Conservation (phyloP, 1,140 invertebrate genomes). For the Hypothenemus hampei region DNA sequence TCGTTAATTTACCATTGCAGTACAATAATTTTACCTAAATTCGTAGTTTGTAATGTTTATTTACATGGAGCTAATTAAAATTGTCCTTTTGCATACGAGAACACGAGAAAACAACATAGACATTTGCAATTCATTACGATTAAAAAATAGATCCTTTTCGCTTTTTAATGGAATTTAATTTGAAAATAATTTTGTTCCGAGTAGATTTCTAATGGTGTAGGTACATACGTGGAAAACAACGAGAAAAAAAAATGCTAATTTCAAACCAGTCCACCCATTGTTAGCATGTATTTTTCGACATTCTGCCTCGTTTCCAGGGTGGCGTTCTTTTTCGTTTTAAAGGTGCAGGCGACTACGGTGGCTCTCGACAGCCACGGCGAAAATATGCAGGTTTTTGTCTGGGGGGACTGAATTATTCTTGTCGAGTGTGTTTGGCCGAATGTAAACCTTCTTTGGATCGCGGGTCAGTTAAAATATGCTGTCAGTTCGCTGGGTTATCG, state of each 20-base stretch:
- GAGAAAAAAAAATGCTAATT: slow-evolving; percentile 1
- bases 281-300: slow-evolving; percentile 31
- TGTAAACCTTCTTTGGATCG: slow-evolving; percentile 38
- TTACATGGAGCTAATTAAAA: slow-evolving; percentile 17
- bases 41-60: slow-evolving; percentile 16
- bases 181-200: not conserved
- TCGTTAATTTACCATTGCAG: slow-evolving; percentile 15
- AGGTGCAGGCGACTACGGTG: slow-evolving; percentile 41
- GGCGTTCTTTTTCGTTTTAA: slow-evolving; percentile 27
- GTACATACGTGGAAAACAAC: not conserved
- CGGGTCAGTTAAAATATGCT: slow-evolving; percentile 42
- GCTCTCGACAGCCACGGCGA: slow-evolving; percentile 37
- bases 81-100: slow-evolving; percentile 20
- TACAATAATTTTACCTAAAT: slow-evolving; percentile 19
- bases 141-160: not conserved
- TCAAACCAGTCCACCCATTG: slow-evolving; percentile 24
- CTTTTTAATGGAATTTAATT: not conserved
- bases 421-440: slow-evolving; percentile 41
- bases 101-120: slow-evolving; percentile 15
- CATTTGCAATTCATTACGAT: slow-evolving; percentile 23
- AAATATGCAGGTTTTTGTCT: slow-evolving; percentile 39
- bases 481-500: slow-evolving; percentile 34
- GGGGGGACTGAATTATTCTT: slow-evolving; percentile 43
- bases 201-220: not conserved
- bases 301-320: slow-evolving; percentile 36